Conservation (phyloP, 2,113 vertebrate genomes). For the Eurystomus gularis region DNA sequence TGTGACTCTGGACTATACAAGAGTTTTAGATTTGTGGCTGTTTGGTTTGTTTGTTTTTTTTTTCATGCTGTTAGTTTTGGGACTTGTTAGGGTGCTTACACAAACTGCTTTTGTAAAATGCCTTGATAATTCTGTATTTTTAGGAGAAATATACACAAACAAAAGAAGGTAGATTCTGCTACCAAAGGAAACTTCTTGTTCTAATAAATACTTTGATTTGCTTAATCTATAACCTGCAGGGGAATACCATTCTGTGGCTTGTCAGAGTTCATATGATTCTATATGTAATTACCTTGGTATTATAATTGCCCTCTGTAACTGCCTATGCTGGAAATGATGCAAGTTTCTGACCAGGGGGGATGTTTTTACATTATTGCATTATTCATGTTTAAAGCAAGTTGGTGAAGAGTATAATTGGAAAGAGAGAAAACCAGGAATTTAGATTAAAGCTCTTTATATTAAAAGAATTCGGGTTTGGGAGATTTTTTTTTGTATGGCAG, state of each 20-base stretch:
- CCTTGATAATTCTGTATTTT: neutral
- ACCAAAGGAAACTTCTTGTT: neutral
- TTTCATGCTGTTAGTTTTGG: neutral
- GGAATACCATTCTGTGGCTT: slow-evolving; percentile 20
- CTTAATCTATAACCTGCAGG: slow-evolving; percentile 25
- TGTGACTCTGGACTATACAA: neutral
- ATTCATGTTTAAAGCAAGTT: slow-evolving; percentile 42
- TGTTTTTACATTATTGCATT: slow-evolving; percentile 49
- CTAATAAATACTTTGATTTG: neutral
- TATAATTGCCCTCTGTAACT: slow-evolving; percentile 53
- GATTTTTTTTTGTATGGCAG: neutral
- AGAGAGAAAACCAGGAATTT: slow-evolving; percentile 10
- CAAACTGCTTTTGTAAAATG: neutral
- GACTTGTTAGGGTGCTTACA: neutral
- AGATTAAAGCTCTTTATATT: slow-evolving; percentile 23
- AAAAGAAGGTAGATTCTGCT: neutral
- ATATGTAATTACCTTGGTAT: slow-evolving; percentile 54
- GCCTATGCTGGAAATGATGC: slow-evolving; percentile 42
- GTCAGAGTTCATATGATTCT: slow-evolving; percentile 55
- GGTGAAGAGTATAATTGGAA: slow-evolving; percentile 21
- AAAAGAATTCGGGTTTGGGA: slow-evolving; percentile 6
- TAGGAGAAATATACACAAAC: neutral
- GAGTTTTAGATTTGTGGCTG: neutral
- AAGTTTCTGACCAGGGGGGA: slow-evolving; percentile 55
- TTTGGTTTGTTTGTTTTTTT: neutral